Evolutionary conservation across 2,113 vertebrate species (phyloP).

Genomic region (Phyllopteryx taeniolatus): DNA sequence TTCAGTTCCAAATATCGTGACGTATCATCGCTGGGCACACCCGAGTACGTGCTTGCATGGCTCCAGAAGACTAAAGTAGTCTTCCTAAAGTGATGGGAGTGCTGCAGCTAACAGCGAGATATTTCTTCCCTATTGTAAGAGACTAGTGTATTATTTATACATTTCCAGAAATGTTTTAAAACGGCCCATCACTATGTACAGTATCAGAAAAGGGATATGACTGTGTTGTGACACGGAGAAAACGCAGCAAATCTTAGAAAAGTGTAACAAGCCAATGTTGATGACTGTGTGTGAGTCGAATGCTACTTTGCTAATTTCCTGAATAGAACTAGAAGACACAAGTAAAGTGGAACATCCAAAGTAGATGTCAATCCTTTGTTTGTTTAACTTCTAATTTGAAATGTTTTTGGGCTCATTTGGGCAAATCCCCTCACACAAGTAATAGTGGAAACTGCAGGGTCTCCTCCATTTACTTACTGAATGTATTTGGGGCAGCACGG

Average conservation of each 20-base stretch:
- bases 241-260: not conserved
- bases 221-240: not conserved
- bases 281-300: not conserved
- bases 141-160: not conserved
- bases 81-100: slow-evolving; percentile 1
- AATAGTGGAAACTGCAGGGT: no score
- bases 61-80: not conserved
- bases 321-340: not conserved
- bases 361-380: not conserved
- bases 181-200: not conserved
- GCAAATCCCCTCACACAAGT: no score
- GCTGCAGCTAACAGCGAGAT: not conserved
- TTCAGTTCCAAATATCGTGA: not conserved
- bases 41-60: not conserved
- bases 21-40: not conserved
- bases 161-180: slow-evolving; percentile 5
- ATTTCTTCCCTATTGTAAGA: slow-evolving; percentile 8
- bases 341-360: not conserved
- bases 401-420: no score
- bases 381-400: not conserved
- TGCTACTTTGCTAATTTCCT: not conserved
- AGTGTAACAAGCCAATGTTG: not conserved
- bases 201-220: not conserved
- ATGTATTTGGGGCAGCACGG: no score
- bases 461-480: no score